phyloP scores from a whole-genome alignment of 1,140 invertebrate genomes.

The Callitettix versicolor region DNA sequence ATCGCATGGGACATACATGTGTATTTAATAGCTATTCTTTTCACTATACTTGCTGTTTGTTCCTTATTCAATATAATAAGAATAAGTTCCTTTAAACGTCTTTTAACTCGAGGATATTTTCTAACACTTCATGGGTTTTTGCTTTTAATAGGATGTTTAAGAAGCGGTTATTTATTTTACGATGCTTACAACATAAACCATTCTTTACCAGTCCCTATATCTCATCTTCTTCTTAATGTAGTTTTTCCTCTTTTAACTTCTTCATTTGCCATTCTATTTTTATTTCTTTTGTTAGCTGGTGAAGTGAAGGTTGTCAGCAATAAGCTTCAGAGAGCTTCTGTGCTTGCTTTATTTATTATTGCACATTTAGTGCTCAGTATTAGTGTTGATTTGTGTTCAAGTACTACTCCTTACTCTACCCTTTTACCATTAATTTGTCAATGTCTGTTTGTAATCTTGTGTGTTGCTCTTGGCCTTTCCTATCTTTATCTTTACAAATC shows the following conservation, averaged over 20 bases:
- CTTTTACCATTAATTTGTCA: conserved; percentile 66
- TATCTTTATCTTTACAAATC: conserved; percentile 71
- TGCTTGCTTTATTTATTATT: conserved; percentile 61
- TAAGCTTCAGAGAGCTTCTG: conserved; percentile 43
- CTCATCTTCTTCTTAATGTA: conserved; percentile 69
- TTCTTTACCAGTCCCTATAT: conserved; percentile 64
- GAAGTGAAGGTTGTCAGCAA: conserved; percentile 37
- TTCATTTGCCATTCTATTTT: conserved; percentile 71
- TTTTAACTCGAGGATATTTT: conserved; percentile 73
- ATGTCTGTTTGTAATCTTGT: conserved; percentile 67
- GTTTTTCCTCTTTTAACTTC: conserved; percentile 74
- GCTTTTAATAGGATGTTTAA: conserved; percentile 63
- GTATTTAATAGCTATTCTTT: conserved; percentile 70
- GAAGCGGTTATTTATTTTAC: conserved; percentile 78
- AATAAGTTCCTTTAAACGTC: conserved; percentile 67
- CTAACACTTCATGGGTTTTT: conserved; percentile 69
- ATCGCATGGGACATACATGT: conserved; percentile 83
- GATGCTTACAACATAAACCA: conserved; percentile 78
- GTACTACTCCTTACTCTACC: conserved; percentile 36
- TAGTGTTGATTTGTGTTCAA: conserved; percentile 60
- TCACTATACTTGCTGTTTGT: conserved; percentile 67
- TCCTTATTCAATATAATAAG: conserved; percentile 71
- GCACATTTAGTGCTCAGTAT: conserved; percentile 68
- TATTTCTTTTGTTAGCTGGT: conserved; percentile 67
- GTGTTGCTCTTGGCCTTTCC: conserved; percentile 64